Evolutionary conservation across 1,140 invertebrate genomes (phyloP).

Genomic region (Trichonephila clavata): DNA sequence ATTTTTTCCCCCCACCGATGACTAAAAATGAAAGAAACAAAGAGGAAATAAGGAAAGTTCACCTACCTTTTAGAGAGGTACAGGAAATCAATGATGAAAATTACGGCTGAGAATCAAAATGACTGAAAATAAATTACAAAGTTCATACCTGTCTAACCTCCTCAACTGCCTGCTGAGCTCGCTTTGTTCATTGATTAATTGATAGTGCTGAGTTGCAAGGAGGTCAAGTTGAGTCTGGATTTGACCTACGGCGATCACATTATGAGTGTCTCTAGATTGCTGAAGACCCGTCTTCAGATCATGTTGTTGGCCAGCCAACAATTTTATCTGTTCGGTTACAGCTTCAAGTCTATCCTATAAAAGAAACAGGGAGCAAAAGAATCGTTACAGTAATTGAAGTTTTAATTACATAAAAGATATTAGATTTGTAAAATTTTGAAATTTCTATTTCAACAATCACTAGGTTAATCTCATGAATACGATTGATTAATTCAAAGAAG

Average conservation of each 20-base stretch:
- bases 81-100: neutral
- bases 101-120: neutral
- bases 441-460: too few relatives aligned
- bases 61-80: neutral
- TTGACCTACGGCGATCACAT: slow-evolving; percentile 79
- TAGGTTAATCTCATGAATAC: too few relatives aligned
- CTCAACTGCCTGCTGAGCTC: slow-evolving; percentile 82
- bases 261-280: slow-evolving; percentile 79
- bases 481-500: too few relatives aligned
- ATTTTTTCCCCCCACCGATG: neutral
- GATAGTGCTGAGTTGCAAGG: slow-evolving; percentile 82
- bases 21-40: neutral
- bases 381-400: neutral
- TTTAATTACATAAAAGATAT: too few relatives aligned
- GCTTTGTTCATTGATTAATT: slow-evolving; percentile 83
- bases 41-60: neutral
- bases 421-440: too few relatives aligned
- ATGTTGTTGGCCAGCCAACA: slow-evolving; percentile 82
- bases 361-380: slow-evolving; percentile 3
- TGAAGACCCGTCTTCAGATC: slow-evolving; percentile 81
- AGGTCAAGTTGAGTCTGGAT: slow-evolving; percentile 82
- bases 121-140: slow-evolving; percentile 9
- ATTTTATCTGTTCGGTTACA: slow-evolving; percentile 82
- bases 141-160: slow-evolving; percentile 78
- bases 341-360: slow-evolving; percentile 83